Evolutionary conservation across 2,888 invertebrate genomes (phyloP).

Genomic region (Brassicogethes aeneus): DNA sequence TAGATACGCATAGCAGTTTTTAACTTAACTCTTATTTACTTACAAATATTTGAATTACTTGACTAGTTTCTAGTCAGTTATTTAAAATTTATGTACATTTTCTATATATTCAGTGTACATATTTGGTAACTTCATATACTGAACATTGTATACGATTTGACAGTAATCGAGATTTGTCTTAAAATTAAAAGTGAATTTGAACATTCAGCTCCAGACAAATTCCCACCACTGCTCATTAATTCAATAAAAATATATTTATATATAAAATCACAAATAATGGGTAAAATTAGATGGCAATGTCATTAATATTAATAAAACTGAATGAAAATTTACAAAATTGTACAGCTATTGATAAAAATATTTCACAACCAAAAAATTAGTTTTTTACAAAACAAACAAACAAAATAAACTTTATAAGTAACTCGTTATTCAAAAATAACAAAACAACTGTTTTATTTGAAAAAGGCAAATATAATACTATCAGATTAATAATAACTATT

Average conservation of each 20-base stretch:
- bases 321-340: constrained; percentile 14
- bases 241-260: constrained; percentile 1
- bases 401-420: constrained; percentile 10
- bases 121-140: constrained; percentile 43
- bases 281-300: constrained; percentile 9
- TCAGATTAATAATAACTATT: too few species aligned
- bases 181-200: too few species aligned
- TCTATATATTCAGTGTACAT: constrained; percentile 39
- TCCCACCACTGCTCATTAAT: not conserved
- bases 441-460: constrained; percentile 10
- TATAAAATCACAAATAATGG: constrained; percentile 12
- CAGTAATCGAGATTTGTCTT: constrained; percentile 3
- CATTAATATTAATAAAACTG: constrained; percentile 11
- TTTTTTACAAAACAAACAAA: constrained; percentile 21
- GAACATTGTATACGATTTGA: constrained; percentile 27
- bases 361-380: constrained; percentile 30
- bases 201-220: not conserved
- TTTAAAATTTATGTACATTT: constrained; percentile 34
- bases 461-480: too few species aligned
- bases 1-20: constrained; percentile 30
- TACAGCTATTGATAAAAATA: constrained; percentile 26
- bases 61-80: constrained; percentile 41
- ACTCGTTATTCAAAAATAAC: constrained; percentile 11
- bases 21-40: constrained; percentile 27
- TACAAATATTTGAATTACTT: constrained; percentile 33